Percentiles rank a stretch among this genome's conserved stretches.
These are phyloP conservation scores for Benthosema pterotum DNA, from an alignment of 2,797 vertebrate genomes.

Conservation along the genomic window DNA sequence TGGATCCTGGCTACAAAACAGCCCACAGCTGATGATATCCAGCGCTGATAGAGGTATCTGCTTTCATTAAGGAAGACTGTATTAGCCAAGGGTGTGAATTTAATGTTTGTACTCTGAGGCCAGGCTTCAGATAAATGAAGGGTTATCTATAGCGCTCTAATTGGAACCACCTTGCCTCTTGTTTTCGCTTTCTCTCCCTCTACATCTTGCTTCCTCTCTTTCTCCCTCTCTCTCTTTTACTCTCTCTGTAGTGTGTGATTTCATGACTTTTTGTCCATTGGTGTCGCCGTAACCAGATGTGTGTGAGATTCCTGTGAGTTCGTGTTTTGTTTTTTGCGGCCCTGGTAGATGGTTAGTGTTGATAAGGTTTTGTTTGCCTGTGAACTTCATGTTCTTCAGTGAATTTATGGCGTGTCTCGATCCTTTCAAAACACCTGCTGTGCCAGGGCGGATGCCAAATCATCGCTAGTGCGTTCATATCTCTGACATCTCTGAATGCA, in stretches of 20 bases:
- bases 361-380: constrained; percentile 81
- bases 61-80: constrained; percentile 71
- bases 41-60: constrained; percentile 69
- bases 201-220: constrained; percentile 28
- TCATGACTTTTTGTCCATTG: constrained; percentile 77
- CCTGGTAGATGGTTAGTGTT: constrained; percentile 65
- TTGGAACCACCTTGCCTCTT: constrained; percentile 76
- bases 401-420: constrained; percentile 73
- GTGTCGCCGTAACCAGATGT: constrained; percentile 82
- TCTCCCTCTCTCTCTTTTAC: constrained; percentile 42
- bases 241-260: constrained; percentile 68
- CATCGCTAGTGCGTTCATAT: constrained; percentile 46
- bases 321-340: constrained; percentile 70
- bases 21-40: constrained; percentile 69
- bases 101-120: constrained; percentile 67
- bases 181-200: constrained; percentile 40
- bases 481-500: constrained; percentile 8
- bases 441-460: constrained; percentile 49
- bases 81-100: constrained; percentile 77
- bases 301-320: constrained; percentile 68
- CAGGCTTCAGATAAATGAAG: constrained; percentile 68
- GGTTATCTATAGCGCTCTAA: constrained; percentile 81
- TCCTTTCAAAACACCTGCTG: constrained; percentile 74
- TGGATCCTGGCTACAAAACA: constrained; percentile 67
- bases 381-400: constrained; percentile 75